Evolutionary conservation across 2,113 vertebrate species (phyloP).

Genomic region (Eptesicus fuscus): DNA sequence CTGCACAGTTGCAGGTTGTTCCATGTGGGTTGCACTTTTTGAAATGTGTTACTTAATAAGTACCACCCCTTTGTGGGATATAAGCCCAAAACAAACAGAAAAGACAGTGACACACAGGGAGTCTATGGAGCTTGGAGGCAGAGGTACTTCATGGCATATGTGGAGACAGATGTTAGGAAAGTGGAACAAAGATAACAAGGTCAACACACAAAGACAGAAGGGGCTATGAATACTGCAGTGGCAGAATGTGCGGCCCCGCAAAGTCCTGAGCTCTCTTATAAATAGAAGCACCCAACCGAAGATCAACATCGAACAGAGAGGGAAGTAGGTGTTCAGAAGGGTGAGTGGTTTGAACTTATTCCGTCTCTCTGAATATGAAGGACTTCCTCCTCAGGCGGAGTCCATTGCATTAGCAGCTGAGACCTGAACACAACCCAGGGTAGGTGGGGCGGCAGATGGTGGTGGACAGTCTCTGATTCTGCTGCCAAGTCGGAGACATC

Average conservation of each 20-base stretch:
- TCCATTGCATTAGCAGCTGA: neutral
- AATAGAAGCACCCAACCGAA: neutral
- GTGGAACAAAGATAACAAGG: neutral
- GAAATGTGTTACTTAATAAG: too few species aligned
- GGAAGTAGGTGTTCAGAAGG: neutral
- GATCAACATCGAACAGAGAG: neutral
- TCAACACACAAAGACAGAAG: neutral
- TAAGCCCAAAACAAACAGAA: too few species aligned
- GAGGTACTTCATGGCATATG: neutral
- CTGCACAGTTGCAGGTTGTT: too few species aligned
- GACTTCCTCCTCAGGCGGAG: neutral
- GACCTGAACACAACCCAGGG: neutral
- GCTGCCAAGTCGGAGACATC: neutral
- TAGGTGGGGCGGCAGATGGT: neutral
- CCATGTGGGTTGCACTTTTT: too few species aligned
- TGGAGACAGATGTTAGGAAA: constrained; percentile 33
- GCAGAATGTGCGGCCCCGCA: neutral
- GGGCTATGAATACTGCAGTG: neutral
- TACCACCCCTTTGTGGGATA: too few species aligned
- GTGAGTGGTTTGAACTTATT: neutral
- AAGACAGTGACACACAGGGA: too few species aligned
- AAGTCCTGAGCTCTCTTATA: neutral
- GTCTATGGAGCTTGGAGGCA: neutral
- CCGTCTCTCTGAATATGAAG: neutral
- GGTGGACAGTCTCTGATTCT: neutral